These are phyloP conservation scores for Adineta ricciae DNA, from an alignment of 2,888 invertebrate species.

Conservation along the genomic window DNA sequence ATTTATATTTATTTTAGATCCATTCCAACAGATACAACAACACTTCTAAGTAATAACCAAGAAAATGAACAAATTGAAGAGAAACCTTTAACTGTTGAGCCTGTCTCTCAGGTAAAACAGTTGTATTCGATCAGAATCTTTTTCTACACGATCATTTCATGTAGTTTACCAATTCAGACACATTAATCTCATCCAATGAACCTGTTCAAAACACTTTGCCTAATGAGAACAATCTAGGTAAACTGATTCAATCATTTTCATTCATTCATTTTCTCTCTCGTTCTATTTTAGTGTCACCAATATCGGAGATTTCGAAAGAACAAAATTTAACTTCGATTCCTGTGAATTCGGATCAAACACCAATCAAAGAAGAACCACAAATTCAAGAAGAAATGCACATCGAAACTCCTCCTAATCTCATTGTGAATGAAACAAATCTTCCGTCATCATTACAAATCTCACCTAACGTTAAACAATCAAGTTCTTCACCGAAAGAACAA, in stretches of 20 bases:
- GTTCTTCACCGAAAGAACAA: background rate
- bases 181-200: background rate
- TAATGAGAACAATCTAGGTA: background rate
- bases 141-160: background rate
- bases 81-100: background rate
- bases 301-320: background rate
- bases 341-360: background rate
- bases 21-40: background rate
- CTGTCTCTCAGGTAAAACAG: background rate
- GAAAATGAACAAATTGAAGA: background rate
- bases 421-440: background rate
- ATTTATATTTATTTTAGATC: background rate
- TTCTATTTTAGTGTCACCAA: background rate
- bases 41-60: background rate
- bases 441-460: background rate
- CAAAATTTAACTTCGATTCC: background rate
- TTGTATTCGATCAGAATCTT: background rate
- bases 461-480: background rate
- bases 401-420: background rate
- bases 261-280: too few relatives aligned
- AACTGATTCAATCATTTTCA: too few relatives aligned
- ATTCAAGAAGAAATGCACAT: background rate
- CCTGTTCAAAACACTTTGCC: background rate
- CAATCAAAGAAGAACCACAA: background rate
- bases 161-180: background rate